Evolutionary conservation across 2,797 vertebrate genomes (phyloP), one percentile per base, ranked within the genome.

Genomic region (Paguma larvata): DNA sequence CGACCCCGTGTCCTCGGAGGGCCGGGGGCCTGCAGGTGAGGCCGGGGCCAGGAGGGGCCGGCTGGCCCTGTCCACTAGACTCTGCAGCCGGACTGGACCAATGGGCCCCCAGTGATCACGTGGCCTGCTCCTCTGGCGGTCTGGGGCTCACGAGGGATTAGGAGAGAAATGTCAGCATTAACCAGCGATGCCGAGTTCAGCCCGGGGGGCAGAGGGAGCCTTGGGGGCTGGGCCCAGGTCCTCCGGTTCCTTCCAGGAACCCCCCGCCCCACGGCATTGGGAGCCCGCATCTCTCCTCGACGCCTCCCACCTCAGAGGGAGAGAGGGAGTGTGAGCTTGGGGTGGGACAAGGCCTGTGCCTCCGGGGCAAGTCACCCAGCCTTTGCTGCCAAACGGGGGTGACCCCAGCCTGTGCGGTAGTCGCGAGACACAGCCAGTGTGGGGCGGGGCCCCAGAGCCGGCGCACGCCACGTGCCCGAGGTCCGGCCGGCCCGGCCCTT

Each of bases 381-480:
- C 51, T 77, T 46, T 27, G 62, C 68, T 67, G 14, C 51, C 51
- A 65, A 41, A 72, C 0, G 1, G 16, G 62, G 41, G 80, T 16
- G 75, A 63, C 75, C 30, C 14, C 41, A 19, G 11, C 21, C 15
- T 3, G 13, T 19, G 18, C 16, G 21, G 46, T 3, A 18, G 5
- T 63, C 15, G 8, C 2, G 2, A 83, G 34, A 53, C 44, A 63
- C 12, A 38, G 67, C 12, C 67, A 27, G 59, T 14, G 79, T 10
- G 27, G 51, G 44, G 68, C 9, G 27, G 3, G 51, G 84, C 41
- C 15, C 41, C 77, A 48, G 44, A 80, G 77, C 8, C 5, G 41
- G 25, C 14, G n/a, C 11, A 3, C 0, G 11, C 30, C 78, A 25
- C 4, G 25, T 4, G 16, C 30, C 67, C 0, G 30, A 14, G 27